A percentile compares a stretch with the other conserved stretches of the same genome.
phyloP scores from a whole-genome alignment of 2,888 invertebrate species.

The Hermaeophaga mercurialis region DNA sequence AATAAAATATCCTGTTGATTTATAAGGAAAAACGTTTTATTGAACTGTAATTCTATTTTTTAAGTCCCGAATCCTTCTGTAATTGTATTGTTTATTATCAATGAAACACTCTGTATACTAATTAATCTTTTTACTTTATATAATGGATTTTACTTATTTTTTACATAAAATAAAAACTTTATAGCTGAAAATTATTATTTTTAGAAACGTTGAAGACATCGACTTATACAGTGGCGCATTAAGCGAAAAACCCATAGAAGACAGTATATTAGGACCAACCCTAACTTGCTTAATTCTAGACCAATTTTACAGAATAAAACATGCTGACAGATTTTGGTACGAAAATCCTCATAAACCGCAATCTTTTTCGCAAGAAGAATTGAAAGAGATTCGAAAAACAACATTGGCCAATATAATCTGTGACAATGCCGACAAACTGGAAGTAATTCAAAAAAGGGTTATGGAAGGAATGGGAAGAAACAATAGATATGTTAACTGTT shows the following conservation, averaged over 20 bases:
- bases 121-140: no score
- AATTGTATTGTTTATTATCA: no score
- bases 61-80: no score
- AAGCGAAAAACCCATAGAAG: conserved; percentile 74
- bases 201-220: conserved; percentile 76
- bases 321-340: conserved; percentile 89
- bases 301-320: conserved; percentile 81
- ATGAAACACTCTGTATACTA: no score
- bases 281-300: conserved; percentile 83
- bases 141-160: no score
- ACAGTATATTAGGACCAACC: conserved; percentile 81
- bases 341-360: conserved; percentile 71
- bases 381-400: conserved; percentile 78
- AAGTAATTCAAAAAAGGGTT: conserved; percentile 67
- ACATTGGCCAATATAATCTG: conserved; percentile 77
- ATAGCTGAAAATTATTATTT: conserved; percentile 17
- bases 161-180: neutral
- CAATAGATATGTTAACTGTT: conserved; percentile 70
- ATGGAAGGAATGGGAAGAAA: conserved; percentile 67
- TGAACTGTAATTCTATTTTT: no score
- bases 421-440: conserved; percentile 72
- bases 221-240: conserved; percentile 89
- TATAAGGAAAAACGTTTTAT: no score
- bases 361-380: conserved; percentile 75
- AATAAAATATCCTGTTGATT: no score